Base-by-base conservation (phyloP, 2,888 invertebrate genomes). In the Limenitis camilla region DNA sequence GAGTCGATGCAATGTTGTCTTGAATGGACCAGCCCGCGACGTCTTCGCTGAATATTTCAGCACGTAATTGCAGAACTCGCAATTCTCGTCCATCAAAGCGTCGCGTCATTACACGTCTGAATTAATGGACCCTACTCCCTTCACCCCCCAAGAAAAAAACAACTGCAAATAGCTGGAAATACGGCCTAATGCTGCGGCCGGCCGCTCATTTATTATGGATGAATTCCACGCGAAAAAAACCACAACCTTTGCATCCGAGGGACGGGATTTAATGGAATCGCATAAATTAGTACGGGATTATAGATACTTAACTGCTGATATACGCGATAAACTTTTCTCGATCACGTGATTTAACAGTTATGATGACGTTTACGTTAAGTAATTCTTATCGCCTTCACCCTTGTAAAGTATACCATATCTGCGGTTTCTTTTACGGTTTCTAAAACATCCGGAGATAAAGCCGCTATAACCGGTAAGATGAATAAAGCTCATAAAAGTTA, bases 161-260 rank as follows among this genome's bases (percentile, higher is more conserved):
- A 54, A 52, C 59, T 61, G 59, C 61, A 58, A 64, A 60, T 63
- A 58, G 65, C 66, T 58, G 61, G 59, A 62, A 54, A 48, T 46
- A 40, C 54, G 43, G 59, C 56, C 61, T 60, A 61, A 64, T 56
- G 60, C 57, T 61, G 64, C 62, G 64, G 67, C 70, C 65, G 72
- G 61, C 71, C 74, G 64, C 72, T 76, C 71, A 66, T 77, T 74
- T 68, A 74, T 74, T 74, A 76, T 76, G 74, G 69, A 77, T 74
- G 68, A 53, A 63, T 62, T 60, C 64, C 65, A 59, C 61, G 59
- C 59, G 61, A 62, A 66, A 68, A 67, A 68, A 66, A 66, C 59
- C 56, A 56, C 46, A 54, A 51, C 58, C 41, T 60, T 59, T 54
- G 47, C 55, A 40, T 53, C 41, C 42, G 41, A 56, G 51, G 55